Base-by-base conservation (phyloP, 2,888 invertebrate species). In the Bibio marci region DNA sequence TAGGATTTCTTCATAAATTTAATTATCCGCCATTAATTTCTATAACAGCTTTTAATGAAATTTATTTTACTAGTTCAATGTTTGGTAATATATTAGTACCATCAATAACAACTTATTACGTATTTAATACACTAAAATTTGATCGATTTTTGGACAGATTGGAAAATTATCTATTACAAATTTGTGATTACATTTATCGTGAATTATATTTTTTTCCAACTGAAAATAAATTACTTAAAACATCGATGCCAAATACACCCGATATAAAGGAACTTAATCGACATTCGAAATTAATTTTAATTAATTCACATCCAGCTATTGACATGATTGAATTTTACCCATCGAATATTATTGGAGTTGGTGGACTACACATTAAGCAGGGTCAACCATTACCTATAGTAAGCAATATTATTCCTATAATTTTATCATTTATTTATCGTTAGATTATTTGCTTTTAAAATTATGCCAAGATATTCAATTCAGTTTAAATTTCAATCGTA, bases 1-100 rank as follows among this genome's bases (percentile, higher is more conserved):
- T 58, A n/a, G 53, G 52, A 1, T 52, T 58, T 37, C 44, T 52
- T 1, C 49, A 56, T 26, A 52, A 51, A 35, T 58, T 56, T 41
- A 46, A 47, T 1, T 46, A 52, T 46, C 52, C 56, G 18, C 53
- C 58, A 11, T 41, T 58, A 25, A 45, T 56, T 22, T 54, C 54
- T 12, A 41, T 56, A 2, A 43, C 46, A 12, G 49, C 52, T 12
- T 54, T 48, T 15, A 45, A 43, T 31, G 31, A 31, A 10, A 15
- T 31, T 17, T 31, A 10, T 10, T 8, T 31, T 11, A 14, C 8
- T 31, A 3, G 13, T 11, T 31, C 15, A 10, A 31, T 17, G 13
- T 13, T 31, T 10, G 10, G 13, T 13, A 15, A 13, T 3, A 17
- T 17, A 4, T 14, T 31, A 17, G 10, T 31, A 15, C 31, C 31